Percentiles rank a stretch among this genome's conserved stretches.
phyloP scores from a whole-genome alignment of 2,888 invertebrate genomes.

The Stegana nigrithorax region DNA sequence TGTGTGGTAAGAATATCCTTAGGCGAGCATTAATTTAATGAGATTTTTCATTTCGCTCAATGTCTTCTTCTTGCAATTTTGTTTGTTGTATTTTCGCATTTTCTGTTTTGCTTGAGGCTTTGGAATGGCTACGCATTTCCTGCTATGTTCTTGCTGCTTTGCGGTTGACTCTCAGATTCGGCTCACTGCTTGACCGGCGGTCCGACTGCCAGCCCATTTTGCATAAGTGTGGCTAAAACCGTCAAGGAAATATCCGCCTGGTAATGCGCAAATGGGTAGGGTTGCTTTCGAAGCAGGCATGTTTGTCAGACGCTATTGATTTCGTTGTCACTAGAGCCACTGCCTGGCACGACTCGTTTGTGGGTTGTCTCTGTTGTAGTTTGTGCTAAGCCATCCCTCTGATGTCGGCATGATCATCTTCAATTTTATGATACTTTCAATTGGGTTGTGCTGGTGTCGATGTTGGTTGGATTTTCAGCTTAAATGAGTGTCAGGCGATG shows the following conservation, averaged over 20 bases:
- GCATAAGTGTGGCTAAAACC: conserved; percentile 41
- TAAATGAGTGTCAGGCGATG: too few species aligned
- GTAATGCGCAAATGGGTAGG: conserved; percentile 47
- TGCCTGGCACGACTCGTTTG: too few species aligned
- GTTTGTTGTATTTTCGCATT: conserved; percentile 15
- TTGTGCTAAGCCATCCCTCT: neutral
- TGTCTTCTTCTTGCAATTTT: neutral
- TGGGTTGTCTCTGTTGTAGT: neutral
- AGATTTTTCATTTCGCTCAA: conserved; percentile 31
- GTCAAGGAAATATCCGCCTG: conserved; percentile 31
- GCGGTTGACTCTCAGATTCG: conserved; percentile 10
- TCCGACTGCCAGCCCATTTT: conserved; percentile 38
- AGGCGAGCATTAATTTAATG: conserved; percentile 59
- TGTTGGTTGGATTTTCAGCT: too few species aligned
- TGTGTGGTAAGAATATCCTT: conserved; percentile 37
- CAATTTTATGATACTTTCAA: too few species aligned
- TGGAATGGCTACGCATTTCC: neutral
- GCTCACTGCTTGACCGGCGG: neutral
- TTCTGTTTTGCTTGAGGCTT: conserved; percentile 8
- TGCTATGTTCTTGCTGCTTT: conserved; percentile 23
- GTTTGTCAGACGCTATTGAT: neutral
- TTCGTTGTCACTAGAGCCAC: neutral
- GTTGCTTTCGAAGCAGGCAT: conserved; percentile 4
- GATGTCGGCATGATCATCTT: too few species aligned
- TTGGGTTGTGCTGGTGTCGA: too few species aligned